Percentiles rank a stretch among this genome's conserved stretches.
phyloP scores from a whole-genome alignment of 1,140 invertebrate genomes.

The Drosophila ironensis region DNA sequence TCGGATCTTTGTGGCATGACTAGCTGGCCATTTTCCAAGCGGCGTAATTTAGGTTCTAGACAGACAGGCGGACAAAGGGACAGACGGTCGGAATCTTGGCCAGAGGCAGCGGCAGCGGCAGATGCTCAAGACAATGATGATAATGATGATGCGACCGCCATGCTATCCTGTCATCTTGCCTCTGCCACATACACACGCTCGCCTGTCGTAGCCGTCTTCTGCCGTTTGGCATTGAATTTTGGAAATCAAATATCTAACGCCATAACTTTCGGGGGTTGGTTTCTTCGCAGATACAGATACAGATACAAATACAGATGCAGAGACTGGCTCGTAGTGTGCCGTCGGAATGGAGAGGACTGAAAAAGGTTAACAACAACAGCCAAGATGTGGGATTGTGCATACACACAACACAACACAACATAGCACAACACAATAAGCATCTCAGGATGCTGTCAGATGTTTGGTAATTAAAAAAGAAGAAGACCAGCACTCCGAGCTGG shows the following conservation, averaged over 20 bases:
- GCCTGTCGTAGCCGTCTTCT: slow-evolving; percentile 10
- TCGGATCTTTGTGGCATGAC: neutral
- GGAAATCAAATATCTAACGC: slow-evolving; percentile 71
- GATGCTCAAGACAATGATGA: slow-evolving; percentile 47
- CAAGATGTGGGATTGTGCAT: slow-evolving; percentile 20
- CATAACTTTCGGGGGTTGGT: slow-evolving; percentile 60
- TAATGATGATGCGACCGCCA: slow-evolving; percentile 60
- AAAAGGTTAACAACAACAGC: slow-evolving; percentile 61
- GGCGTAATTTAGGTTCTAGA: slow-evolving; percentile 19
- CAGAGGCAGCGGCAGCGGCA: slow-evolving; percentile 35
- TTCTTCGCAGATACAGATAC: too few species aligned
- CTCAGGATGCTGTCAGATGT: slow-evolving; percentile 74
- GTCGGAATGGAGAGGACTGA: slow-evolving; percentile 9
- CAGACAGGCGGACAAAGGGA: neutral
- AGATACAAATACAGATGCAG: too few species aligned
- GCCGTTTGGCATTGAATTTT: slow-evolving; percentile 53
- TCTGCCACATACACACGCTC: neutral
- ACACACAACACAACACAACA: too few species aligned
- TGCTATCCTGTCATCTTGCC: slow-evolving; percentile 45
- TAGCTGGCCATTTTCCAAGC: slow-evolving; percentile 39
- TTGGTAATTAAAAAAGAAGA: slow-evolving; percentile 69
- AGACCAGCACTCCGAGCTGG: slow-evolving; percentile 1
- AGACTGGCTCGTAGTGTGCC: slow-evolving; percentile 20
- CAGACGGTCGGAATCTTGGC: slow-evolving; percentile 14
- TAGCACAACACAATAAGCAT: slow-evolving; percentile 70